Base-by-base conservation (phyloP, 2,797 vertebrate genomes). In the Myiothlypis coronata region DNA sequence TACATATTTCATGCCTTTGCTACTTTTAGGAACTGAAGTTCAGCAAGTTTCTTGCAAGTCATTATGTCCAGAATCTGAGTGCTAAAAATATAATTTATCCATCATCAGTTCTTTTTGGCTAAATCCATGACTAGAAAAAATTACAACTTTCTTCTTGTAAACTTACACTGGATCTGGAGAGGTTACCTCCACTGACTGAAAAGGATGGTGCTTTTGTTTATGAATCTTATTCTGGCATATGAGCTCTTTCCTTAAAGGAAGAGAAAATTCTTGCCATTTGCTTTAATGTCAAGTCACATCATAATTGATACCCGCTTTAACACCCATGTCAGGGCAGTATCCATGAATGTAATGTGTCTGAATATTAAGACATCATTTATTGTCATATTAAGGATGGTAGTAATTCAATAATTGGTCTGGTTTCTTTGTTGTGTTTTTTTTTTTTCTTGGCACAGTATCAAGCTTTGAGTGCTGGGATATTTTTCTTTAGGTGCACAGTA, bases 401-500 rank as follows among this genome's bases (percentile, higher is more conserved):
- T 67, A 90, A 84, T 89, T 85, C 46, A 95, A 39, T 93, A 94
- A 94, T 84, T 86, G 47, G 44, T 78, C 91, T 82, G 79, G 8
- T 47, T 76, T 93, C 83, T 83, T 70, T 95, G 32, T 75, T 82
- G 44, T 92, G 32, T 65, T 46, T 89, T 59, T 88, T 46, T 32
- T 32, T 89, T 89, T 87, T 87, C 91, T 91, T 84, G 71, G 80
- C 83, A 14, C 95, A 99, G 99, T 98, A 96, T 94, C 99, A 99
- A 97, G 99, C 99, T 94, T 98, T 99, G 97, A 99, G 98, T 88
- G 99, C 99, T 72, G 99, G 99, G 52, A 97, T 99, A 87, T 99
- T 98, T 98, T 99, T 99, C 98, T 99, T 99, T 97, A 98, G 98
- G 94, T 99, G 99, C 84, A 98, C 99, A 43, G 96, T 99, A 32